A percentile compares a stretch with the other conserved stretches of the same genome.
These are phyloP conservation scores for Urechis unicinctus DNA, from an alignment of 2,888 invertebrate species.

Conservation along the genomic window DNA sequence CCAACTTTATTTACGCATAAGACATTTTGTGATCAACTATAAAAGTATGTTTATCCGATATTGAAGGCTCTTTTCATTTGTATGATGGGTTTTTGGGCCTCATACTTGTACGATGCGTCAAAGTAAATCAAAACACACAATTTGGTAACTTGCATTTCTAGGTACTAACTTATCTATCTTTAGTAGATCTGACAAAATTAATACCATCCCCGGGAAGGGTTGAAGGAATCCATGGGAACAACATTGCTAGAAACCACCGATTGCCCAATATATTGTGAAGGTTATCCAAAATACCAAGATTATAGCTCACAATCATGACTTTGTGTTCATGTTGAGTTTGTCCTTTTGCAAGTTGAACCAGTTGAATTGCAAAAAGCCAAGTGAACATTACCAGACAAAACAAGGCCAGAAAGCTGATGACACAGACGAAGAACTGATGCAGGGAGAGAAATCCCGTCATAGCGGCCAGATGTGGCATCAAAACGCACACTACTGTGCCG, in stretches of 20 bases:
- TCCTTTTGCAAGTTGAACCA: slow-evolving; percentile 65
- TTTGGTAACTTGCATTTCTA: too few species aligned
- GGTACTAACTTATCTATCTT: too few species aligned
- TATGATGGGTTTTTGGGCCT: too few species aligned
- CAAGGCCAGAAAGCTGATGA: slow-evolving; percentile 29
- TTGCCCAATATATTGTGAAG: slow-evolving; percentile 69
- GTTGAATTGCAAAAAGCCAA: slow-evolving; percentile 55
- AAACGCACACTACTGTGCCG: slow-evolving; percentile 19
- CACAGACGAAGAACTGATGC: slow-evolving; percentile 26
- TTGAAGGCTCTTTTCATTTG: too few species aligned
- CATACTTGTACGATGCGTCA: too few species aligned
- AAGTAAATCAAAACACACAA: too few species aligned
- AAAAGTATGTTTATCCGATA: too few species aligned
- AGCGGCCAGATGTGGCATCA: slow-evolving; percentile 56
- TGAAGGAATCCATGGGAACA: slow-evolving; percentile 74
- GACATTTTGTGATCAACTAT: too few species aligned
- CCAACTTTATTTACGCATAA: too few species aligned
- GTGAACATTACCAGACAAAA: slow-evolving; percentile 50
- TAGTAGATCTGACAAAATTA: neutral
- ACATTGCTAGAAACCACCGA: slow-evolving; percentile 71
- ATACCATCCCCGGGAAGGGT: slow-evolving; percentile 72
- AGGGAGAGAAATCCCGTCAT: slow-evolving; percentile 48
- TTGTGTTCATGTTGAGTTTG: slow-evolving; percentile 69
- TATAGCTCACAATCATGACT: slow-evolving; percentile 59
- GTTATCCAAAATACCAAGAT: slow-evolving; percentile 67